These are phyloP conservation scores for Riparia riparia DNA, from an alignment of 2,113 vertebrate genomes.

Conservation along the genomic window DNA sequence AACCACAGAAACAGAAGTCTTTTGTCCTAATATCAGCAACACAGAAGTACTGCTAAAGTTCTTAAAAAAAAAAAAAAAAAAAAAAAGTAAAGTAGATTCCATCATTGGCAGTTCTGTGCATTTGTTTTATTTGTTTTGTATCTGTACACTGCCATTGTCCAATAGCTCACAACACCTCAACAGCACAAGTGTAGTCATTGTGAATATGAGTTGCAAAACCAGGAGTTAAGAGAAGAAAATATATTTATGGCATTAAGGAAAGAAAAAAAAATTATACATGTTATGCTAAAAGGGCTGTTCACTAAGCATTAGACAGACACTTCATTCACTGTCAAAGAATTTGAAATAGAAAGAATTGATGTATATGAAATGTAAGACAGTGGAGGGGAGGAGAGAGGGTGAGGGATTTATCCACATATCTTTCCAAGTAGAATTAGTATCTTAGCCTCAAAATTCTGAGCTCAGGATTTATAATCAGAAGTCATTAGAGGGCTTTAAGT, in stretches of 20 bases:
- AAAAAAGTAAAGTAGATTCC: background rate
- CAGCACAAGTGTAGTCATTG: background rate
- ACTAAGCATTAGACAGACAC: background rate
- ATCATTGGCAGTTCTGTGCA: background rate
- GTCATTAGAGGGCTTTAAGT: background rate
- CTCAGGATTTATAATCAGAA: background rate
- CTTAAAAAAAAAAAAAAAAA: background rate
- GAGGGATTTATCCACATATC: background rate
- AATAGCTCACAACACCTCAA: background rate
- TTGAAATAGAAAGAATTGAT: background rate
- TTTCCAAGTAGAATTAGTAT: background rate
- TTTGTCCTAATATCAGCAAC: background rate
- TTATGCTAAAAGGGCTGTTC: background rate
- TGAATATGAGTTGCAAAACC: background rate
- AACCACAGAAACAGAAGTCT: background rate
- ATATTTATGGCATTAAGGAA: background rate
- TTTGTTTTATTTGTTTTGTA: background rate
- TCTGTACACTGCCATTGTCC: background rate
- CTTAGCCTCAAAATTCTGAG: background rate
- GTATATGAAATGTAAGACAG: background rate
- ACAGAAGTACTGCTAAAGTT: background rate
- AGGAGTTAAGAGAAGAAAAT: background rate
- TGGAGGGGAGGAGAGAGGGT: fast-evolving
- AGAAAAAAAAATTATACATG: background rate
- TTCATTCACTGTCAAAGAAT: background rate